Evolutionary conservation across 2,888 invertebrate species (phyloP).

Genomic region (Parelbella ahira): DNA sequence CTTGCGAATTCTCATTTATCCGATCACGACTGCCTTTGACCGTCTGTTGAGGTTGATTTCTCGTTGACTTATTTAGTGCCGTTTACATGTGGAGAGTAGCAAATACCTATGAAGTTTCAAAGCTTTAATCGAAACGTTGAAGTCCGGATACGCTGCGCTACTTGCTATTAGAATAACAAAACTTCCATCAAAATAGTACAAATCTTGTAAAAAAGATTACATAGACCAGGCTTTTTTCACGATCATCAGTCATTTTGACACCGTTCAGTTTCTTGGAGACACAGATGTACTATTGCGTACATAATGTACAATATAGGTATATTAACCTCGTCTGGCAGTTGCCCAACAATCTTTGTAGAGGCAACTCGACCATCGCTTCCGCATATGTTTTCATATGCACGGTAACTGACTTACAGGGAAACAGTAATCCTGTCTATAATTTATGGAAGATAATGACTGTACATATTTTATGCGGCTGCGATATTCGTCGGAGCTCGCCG

Average conservation of each 20-base stretch:
- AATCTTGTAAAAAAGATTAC: too few species aligned
- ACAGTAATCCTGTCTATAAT: constrained; percentile 26
- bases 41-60: too few species aligned
- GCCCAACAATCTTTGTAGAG: constrained; percentile 39
- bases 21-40: too few species aligned
- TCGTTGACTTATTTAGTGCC: too few species aligned
- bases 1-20: constrained; percentile 2
- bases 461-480: constrained; percentile 41
- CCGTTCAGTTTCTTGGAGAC: constrained; percentile 29
- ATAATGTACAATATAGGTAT: constrained; percentile 41
- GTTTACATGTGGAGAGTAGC: too few species aligned
- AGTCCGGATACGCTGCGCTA: too few species aligned
- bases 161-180: too few species aligned
- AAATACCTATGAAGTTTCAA: too few species aligned
- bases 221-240: too few species aligned
- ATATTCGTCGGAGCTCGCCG: constrained; percentile 48
- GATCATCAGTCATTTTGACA: constrained; percentile 24
- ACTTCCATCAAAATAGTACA: too few species aligned
- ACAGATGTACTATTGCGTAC: constrained; percentile 37
- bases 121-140: too few species aligned
- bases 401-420: constrained; percentile 14
- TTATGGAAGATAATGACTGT: constrained; percentile 31
- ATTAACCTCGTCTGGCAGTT: constrained; percentile 48
- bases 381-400: constrained; percentile 23
- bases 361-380: constrained; percentile 24